Percentiles rank a stretch among this genome's conserved stretches.
These are phyloP conservation scores for Metacarcinus magister DNA, from an alignment of 2,888 invertebrate species.

Conservation along the genomic window DNA sequence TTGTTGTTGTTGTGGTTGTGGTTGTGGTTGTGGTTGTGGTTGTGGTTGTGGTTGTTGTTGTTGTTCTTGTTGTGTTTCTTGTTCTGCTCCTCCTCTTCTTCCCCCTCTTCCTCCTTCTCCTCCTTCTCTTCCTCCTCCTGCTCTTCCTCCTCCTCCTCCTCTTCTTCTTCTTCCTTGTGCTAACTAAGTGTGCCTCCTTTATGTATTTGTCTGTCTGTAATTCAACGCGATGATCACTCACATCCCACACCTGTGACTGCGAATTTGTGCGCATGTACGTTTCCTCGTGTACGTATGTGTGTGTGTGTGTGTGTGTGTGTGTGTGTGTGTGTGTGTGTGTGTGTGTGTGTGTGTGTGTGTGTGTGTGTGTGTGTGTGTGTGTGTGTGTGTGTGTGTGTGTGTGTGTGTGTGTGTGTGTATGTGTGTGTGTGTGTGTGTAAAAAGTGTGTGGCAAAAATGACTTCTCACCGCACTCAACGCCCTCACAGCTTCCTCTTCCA, in stretches of 20 bases:
- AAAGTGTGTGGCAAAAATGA: background rate
- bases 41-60: background rate
- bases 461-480: background rate
- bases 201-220: background rate
- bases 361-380: background rate
- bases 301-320: background rate
- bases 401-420: background rate
- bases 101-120: background rate
- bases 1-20: background rate
- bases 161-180: background rate
- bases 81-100: conserved; percentile 16
- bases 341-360: background rate
- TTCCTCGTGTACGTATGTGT: background rate
- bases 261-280: too few relatives aligned
- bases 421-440: background rate
- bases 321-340: conserved; percentile 26
- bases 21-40: too few relatives aligned
- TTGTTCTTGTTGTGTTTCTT: background rate
- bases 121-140: background rate
- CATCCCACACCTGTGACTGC: background rate
- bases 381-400: background rate
- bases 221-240: background rate
- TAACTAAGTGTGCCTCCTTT: background rate
- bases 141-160: background rate
- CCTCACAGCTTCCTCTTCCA: background rate